Conservation (phyloP, 2,888 invertebrate species). For the Tanytarsus gracilentus region DNA sequence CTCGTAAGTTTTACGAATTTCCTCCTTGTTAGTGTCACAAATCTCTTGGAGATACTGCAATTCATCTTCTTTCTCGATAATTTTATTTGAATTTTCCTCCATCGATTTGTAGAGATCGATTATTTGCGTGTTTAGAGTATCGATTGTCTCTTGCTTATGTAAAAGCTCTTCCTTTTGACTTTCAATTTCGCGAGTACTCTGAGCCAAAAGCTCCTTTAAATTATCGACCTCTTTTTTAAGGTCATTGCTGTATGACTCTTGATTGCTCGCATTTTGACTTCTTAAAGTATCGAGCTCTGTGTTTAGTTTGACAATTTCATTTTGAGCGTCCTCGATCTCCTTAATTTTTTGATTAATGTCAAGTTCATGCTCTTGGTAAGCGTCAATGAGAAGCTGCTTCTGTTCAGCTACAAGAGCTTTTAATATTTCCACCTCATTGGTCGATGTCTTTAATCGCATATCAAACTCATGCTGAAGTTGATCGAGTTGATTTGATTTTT, state of each 20-base stretch:
- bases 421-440: conserved; percentile 39
- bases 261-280: conserved; percentile 40
- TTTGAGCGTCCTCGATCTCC: conserved; percentile 37
- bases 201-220: conserved; percentile 36
- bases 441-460: conserved; percentile 33
- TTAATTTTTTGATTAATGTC: conserved; percentile 33
- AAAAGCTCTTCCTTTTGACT: conserved; percentile 42
- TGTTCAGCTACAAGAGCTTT: conserved; percentile 40
- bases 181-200: conserved; percentile 46
- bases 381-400: conserved; percentile 41
- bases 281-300: conserved; percentile 46
- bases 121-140: conserved; percentile 49
- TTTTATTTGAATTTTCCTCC: conserved; percentile 46
- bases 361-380: conserved; percentile 39
- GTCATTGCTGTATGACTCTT: conserved; percentile 34
- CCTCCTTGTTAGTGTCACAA: conserved; percentile 42
- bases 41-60: conserved; percentile 44
- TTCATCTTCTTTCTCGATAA: conserved; percentile 46
- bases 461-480: conserved; percentile 29
- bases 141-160: conserved; percentile 52
- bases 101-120: conserved; percentile 50
- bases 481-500: conserved; percentile 27
- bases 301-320: conserved; percentile 41
- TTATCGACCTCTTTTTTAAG: conserved; percentile 35
- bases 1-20: conserved; percentile 44